A percentile compares a stretch with the other conserved stretches of the same genome.
Conservation (phyloP, 2,113 vertebrate genomes). For the Paraplagusia blochii region DNA sequence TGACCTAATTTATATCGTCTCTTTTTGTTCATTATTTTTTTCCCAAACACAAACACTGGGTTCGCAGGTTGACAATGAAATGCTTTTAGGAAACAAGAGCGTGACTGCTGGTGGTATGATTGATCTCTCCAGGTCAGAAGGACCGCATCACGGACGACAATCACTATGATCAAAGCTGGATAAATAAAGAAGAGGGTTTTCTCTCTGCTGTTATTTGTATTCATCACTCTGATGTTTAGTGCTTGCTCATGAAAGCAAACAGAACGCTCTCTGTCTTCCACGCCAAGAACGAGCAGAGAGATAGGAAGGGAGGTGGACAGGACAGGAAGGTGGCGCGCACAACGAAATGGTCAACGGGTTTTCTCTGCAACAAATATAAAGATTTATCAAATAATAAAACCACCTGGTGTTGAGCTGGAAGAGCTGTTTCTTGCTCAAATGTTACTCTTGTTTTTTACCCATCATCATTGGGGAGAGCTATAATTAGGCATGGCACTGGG, state of each 20-base stretch:
- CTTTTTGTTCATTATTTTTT: conserved; percentile 16
- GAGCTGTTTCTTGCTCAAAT: conserved; percentile 3
- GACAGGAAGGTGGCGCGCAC: no score
- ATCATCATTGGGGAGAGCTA: conserved; percentile 31
- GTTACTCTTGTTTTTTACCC: conserved; percentile 33
- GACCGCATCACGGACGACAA: conserved; percentile 40
- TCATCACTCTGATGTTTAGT: conserved; percentile 75
- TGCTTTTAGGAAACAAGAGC: conserved; percentile 65
- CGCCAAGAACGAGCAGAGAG: conserved; percentile 10
- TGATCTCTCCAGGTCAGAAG: conserved; percentile 62
- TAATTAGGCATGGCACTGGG: conserved; percentile 65
- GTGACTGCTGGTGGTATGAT: conserved; percentile 48
- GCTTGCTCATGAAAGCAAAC: conserved; percentile 68
- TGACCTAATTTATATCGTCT: conserved; percentile 22
- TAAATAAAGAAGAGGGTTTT: conserved; percentile 67
- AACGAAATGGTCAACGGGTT: conserved; percentile 6
- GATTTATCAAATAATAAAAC: neutral
- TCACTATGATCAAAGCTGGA: conserved; percentile 72
- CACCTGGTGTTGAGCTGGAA: neutral
- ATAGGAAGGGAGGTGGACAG: no score
- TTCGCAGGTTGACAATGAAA: conserved; percentile 54
- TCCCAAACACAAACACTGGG: conserved; percentile 49
- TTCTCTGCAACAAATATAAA: neutral
- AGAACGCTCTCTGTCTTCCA: conserved; percentile 62
- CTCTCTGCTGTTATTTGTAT: conserved; percentile 68